A percentile compares a stretch with the other conserved stretches of the same genome.
These are phyloP conservation scores for Hetaerina titia DNA, from an alignment of 2,888 invertebrate species.

Conservation along the genomic window DNA sequence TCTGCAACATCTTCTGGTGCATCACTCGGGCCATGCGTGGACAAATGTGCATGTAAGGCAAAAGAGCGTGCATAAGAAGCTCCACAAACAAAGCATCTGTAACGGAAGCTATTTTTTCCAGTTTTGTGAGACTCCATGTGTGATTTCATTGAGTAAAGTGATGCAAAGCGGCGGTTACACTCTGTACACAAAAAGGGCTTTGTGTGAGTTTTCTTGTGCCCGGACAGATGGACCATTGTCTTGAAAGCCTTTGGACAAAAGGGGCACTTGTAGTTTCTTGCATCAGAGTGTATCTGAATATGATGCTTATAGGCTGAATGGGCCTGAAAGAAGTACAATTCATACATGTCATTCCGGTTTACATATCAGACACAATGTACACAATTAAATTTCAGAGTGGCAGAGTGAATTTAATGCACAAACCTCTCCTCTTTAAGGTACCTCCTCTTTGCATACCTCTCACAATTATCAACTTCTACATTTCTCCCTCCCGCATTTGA, in stretches of 20 bases:
- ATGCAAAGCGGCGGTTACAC: slow-evolving; percentile 88
- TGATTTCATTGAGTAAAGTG: slow-evolving; percentile 86
- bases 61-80: slow-evolving; percentile 88
- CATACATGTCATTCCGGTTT: not conserved
- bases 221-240: slow-evolving; percentile 88
- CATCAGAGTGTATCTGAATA: slow-evolving; percentile 86
- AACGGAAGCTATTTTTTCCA: slow-evolving; percentile 82
- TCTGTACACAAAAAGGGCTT: slow-evolving; percentile 89
- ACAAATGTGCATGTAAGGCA: slow-evolving; percentile 86
- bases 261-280: slow-evolving; percentile 87
- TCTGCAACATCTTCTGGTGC: slow-evolving; percentile 73
- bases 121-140: slow-evolving; percentile 87
- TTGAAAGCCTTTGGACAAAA: slow-evolving; percentile 89
- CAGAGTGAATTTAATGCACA: too few relatives aligned
- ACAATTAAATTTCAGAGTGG: too few relatives aligned
- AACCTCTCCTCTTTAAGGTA: too few relatives aligned
- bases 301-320: slow-evolving; percentile 90
- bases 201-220: slow-evolving; percentile 89
- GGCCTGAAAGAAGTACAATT: slow-evolving; percentile 82
- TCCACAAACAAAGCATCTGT: slow-evolving; percentile 85
- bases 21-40: slow-evolving; percentile 79
- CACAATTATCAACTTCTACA: too few relatives aligned
- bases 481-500: too few relatives aligned
- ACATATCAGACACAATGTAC: too few relatives aligned
- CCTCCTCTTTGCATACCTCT: too few relatives aligned